Percentiles rank a stretch among this genome's conserved stretches.
phyloP scores from a whole-genome alignment of 2,888 invertebrate genomes.

The Lycia hirtaria region DNA sequence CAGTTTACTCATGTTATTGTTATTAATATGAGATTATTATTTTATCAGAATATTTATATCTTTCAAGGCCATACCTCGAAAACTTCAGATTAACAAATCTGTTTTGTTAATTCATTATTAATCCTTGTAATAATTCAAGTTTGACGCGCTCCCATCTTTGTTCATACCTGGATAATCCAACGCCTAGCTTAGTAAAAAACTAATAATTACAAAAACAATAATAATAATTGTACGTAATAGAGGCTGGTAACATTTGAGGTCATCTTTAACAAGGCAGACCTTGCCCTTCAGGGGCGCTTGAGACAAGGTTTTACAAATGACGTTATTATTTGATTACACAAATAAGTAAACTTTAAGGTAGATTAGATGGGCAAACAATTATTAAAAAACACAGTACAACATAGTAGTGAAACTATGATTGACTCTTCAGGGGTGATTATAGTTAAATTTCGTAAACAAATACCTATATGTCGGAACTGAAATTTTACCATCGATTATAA shows the following conservation, averaged over 20 bases:
- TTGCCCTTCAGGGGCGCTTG: conserved; percentile 18
- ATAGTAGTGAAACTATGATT: too few species aligned
- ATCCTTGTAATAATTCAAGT: neutral
- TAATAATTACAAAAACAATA: conserved; percentile 2
- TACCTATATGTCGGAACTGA: too few species aligned
- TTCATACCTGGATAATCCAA: neutral
- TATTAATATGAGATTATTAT: neutral
- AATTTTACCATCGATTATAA: too few species aligned
- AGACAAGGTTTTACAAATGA: neutral
- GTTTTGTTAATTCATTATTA: too few species aligned
- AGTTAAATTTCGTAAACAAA: too few species aligned
- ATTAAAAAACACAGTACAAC: too few species aligned
- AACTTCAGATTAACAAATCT: too few species aligned
- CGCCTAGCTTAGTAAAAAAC: neutral
- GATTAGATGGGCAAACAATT: too few species aligned
- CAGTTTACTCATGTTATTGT: neutral
- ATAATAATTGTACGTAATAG: neutral
- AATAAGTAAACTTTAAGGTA: too few species aligned
- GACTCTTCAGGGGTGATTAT: too few species aligned
- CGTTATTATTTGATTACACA: too few species aligned
- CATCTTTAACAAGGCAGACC: neutral
- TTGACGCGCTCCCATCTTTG: neutral
- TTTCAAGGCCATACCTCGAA: neutral
- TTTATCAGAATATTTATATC: too few species aligned
- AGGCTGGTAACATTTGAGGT: conserved; percentile 14